These are phyloP conservation scores for Pogonus chalceus DNA, from an alignment of 1,140 invertebrate genomes.

Conservation along the genomic window DNA sequence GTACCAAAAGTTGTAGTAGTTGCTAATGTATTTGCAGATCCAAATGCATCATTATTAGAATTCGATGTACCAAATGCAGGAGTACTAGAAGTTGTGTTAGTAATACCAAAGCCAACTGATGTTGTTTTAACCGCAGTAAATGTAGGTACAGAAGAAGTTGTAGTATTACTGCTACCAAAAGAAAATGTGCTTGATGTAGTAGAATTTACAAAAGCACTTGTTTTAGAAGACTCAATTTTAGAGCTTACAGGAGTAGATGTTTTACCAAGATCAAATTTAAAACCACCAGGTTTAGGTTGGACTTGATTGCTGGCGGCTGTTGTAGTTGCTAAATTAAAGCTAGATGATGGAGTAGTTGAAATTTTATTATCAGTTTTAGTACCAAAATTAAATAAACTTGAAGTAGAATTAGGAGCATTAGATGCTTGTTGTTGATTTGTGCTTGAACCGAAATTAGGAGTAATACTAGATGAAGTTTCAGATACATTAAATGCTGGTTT, in stretches of 20 bases:
- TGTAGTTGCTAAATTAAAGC: not conserved
- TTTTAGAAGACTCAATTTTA: not conserved
- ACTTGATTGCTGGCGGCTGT: not conserved
- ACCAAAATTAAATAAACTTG: not conserved
- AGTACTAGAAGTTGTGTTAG: not conserved
- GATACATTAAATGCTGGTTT: not conserved
- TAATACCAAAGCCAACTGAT: not conserved
- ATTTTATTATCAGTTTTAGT: not conserved
- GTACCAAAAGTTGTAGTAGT: not conserved
- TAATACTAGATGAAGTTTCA: not conserved
- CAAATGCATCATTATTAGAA: not conserved
- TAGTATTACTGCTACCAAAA: not conserved
- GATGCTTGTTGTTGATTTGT: not conserved
- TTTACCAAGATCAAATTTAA: conserved; percentile 2
- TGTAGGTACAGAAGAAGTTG: not conserved
- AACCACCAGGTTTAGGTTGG: not conserved
- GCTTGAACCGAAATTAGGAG: not conserved
- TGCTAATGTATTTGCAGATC: not conserved
- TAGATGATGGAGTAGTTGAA: not conserved
- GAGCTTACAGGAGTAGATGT: not conserved
- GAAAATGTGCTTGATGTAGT: not conserved
- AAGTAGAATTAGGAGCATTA: not conserved
- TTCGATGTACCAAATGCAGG: not conserved
- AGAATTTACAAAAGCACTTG: not conserved
- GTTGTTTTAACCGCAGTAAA: not conserved